Evolutionary conservation across 2,888 invertebrate genomes (phyloP).

Genomic region (Drosophila paracracens): DNA sequence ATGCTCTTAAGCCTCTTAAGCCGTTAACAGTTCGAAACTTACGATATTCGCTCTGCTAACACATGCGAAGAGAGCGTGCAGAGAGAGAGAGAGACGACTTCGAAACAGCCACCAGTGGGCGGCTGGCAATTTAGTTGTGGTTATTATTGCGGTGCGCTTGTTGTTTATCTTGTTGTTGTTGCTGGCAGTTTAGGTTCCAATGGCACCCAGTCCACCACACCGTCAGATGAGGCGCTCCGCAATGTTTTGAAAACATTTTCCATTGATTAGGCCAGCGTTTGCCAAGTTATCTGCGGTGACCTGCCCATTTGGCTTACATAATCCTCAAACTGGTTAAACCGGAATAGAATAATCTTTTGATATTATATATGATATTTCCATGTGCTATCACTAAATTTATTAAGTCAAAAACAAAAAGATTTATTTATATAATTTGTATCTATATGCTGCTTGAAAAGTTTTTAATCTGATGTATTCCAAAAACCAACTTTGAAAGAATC

Average conservation of each 20-base stretch:
- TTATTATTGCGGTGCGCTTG: constrained; percentile 44
- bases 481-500: background rate
- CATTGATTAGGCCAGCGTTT: constrained; percentile 57
- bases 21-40: constrained; percentile 31
- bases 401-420: background rate
- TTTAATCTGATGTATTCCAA: background rate
- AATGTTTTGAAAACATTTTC: constrained; percentile 70
- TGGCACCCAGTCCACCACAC: background rate
- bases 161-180: constrained; percentile 46
- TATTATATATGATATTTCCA: background rate
- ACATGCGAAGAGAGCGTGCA: constrained; percentile 12
- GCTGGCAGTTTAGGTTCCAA: constrained; percentile 5
- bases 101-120: constrained; percentile 39
- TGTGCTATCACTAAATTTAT: background rate
- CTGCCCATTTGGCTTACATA: constrained; percentile 18
- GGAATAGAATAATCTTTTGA: constrained; percentile 3
- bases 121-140: constrained; percentile 19
- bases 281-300: constrained; percentile 19
- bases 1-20: constrained; percentile 53
- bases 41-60: constrained; percentile 70
- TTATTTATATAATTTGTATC: background rate
- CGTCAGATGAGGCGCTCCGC: constrained; percentile 39
- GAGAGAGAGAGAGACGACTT: constrained; percentile 27
- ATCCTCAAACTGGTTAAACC: constrained; percentile 1
- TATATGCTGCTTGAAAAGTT: background rate